Conservation (phyloP, 2,797 vertebrate species). For the Phyllotis vaccarum region DNA sequence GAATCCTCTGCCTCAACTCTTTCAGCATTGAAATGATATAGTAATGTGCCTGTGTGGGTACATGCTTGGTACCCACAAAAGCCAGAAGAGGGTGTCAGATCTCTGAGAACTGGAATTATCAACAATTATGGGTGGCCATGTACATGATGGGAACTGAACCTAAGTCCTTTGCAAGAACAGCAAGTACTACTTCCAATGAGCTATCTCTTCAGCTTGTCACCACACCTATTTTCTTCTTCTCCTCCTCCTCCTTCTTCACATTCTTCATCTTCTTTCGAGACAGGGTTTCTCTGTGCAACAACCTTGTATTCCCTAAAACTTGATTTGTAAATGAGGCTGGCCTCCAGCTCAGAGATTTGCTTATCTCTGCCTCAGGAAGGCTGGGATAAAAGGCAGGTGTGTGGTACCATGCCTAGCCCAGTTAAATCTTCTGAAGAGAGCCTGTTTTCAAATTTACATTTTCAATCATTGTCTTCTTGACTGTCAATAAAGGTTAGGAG, state of each 20-base stretch:
- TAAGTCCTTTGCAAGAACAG: background rate
- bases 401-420: background rate
- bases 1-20: background rate
- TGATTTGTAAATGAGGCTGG: background rate
- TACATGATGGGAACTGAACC: background rate
- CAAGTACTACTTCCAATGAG: background rate
- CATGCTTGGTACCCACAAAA: background rate
- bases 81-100: background rate
- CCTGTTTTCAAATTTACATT: background rate
- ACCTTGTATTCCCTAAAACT: background rate
- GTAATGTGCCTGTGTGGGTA: background rate
- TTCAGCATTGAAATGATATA: background rate
- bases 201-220: background rate
- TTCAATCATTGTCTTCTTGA: background rate
- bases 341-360: background rate
- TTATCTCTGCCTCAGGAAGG: background rate
- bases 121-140: background rate
- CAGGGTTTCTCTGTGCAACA: background rate
- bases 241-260: background rate
- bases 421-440: background rate
- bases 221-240: background rate
- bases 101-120: background rate
- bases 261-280: background rate
- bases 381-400: background rate
- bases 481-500: background rate